phyloP scores from a whole-genome alignment of 37 sponge, comb jelly and placozoan genomes.

The Eunapius fragilis region DNA sequence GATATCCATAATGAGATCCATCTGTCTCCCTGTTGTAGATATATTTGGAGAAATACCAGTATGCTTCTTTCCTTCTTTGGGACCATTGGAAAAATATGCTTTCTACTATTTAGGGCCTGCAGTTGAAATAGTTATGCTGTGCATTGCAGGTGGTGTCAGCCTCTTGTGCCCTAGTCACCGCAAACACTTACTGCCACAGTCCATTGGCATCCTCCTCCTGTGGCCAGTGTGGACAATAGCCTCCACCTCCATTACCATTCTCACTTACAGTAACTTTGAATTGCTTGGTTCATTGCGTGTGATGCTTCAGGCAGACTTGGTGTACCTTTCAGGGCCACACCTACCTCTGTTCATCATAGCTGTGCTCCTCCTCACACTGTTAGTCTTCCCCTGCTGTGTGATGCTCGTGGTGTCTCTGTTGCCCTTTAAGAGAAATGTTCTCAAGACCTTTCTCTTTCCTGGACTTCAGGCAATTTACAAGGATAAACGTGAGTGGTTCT shows the following conservation, averaged over 20 bases:
- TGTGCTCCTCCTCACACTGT: neutral
- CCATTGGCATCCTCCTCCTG: neutral
- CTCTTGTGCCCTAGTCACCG: neutral
- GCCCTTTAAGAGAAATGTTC: neutral
- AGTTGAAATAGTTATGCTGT: neutral
- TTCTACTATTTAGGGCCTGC: neutral
- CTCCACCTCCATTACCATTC: neutral
- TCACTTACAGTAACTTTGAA: neutral
- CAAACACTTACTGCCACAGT: neutral
- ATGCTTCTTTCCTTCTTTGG: slow-evolving; percentile 11
- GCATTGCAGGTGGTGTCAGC: neutral
- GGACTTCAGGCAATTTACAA: slow-evolving; percentile 7
- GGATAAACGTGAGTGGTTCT: slow-evolving; percentile 4
- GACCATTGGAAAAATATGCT: neutral
- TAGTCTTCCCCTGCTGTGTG: neutral
- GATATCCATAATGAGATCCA: neutral
- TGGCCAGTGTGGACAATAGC: neutral
- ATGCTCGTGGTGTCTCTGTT: neutral
- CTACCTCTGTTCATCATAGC: neutral
- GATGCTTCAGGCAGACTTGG: neutral
- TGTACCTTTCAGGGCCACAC: slow-evolving; percentile 1
- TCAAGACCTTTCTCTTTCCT: neutral
- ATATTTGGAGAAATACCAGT: slow-evolving; percentile 23
- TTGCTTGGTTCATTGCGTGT: neutral
- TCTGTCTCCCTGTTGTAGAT: neutral